phyloP scores from a whole-genome alignment of 2,797 vertebrate species.

The Anomalospiza imberbis region DNA sequence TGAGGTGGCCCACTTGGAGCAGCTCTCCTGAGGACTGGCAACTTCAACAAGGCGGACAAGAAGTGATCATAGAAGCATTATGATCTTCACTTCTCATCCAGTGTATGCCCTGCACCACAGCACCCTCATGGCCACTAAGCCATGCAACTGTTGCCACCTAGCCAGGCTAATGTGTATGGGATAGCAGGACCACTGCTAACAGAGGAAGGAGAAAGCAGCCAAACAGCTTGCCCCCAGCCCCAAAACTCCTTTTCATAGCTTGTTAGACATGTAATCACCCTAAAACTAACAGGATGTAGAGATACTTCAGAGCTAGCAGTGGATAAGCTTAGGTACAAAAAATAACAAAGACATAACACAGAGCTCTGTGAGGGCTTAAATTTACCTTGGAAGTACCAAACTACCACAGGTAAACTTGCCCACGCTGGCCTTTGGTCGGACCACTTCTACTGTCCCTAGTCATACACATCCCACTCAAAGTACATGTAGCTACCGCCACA shows the following conservation, averaged over 20 bases:
- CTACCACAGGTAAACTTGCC: neutral
- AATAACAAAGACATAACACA: rapidly evolving
- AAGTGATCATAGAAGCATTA: neutral
- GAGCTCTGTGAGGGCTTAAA: neutral
- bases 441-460: neutral
- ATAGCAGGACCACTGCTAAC: neutral
- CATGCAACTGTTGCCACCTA: neutral
- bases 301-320: neutral
- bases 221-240: neutral
- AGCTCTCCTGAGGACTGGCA: neutral
- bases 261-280: neutral
- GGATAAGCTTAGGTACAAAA: neutral
- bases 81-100: neutral
- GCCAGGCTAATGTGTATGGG: neutral
- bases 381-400: neutral
- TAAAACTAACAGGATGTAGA: neutral
- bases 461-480: rapidly evolving
- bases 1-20: neutral
- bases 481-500: neutral
- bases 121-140: neutral
- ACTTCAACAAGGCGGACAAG: neutral
- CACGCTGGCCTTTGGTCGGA: neutral
- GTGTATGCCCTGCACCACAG: neutral
- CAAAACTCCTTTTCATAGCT: neutral
- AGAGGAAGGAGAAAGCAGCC: neutral